phyloP scores from a whole-genome alignment of 2,888 invertebrate species.

The Antheraea assamensis region DNA sequence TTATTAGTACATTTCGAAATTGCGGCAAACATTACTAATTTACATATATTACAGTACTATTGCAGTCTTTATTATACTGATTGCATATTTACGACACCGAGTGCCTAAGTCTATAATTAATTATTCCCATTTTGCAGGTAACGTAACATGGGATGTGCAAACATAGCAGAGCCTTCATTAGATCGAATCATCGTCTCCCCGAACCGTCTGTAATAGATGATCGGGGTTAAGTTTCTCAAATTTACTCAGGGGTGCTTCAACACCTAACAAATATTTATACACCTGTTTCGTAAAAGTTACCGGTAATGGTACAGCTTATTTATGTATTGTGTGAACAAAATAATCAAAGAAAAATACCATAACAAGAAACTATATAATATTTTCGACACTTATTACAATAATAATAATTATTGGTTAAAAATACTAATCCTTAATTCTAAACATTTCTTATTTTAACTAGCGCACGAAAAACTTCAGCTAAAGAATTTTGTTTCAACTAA shows the following conservation, averaged over 20 bases:
- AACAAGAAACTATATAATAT: not conserved
- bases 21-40: too few species aligned
- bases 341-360: not conserved
- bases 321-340: not conserved
- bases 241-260: conserved; percentile 20
- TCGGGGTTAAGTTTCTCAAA: conserved; percentile 32
- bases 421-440: not conserved
- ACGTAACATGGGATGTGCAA: conserved; percentile 46
- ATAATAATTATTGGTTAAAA: not conserved
- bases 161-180: conserved; percentile 33
- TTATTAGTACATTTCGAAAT: too few species aligned
- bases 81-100: not conserved
- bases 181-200: conserved; percentile 39
- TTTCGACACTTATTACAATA: not conserved
- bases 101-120: conserved; percentile 16
- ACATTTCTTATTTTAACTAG: not conserved
- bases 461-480: not conserved
- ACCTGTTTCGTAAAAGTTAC: not conserved
- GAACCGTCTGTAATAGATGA: conserved; percentile 38
- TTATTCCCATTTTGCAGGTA: conserved; percentile 52
- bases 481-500: not conserved
- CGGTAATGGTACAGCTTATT: not conserved
- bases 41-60: too few species aligned
- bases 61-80: too few species aligned
- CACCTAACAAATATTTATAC: conserved; percentile 20